Base-by-base conservation (phyloP, 1,140 invertebrate species). In the Mylabris phalerata region DNA sequence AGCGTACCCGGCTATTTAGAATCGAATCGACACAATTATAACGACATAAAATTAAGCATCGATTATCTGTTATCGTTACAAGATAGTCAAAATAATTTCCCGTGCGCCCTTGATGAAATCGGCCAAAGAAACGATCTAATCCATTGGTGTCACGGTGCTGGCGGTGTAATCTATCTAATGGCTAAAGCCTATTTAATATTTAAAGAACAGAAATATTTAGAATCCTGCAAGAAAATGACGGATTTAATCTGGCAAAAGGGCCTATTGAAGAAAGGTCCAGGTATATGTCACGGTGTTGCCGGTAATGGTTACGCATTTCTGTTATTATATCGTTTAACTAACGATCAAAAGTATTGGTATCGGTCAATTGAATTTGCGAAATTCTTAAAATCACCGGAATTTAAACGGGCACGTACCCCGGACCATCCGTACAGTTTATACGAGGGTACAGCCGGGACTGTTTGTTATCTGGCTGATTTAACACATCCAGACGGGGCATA, bases 71-170 rank as follows among this genome's bases (percentile, higher is more conserved):
- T 83, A 40, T 77, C 74, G 1, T 62, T 88, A 10, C 81, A 85
- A 70, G 77, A 77, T 47, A 25, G 67, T 6, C 70, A 77, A 48
- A 48, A 47, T 2, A 93, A 93, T 71, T 92, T 90, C 73, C 87
- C 89, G 0, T 82, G 82, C 61, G 84, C 84, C 3, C 79, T 86
- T 70, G 87, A 90, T 70, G 88, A 92, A 73, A 64, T 86, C 45
- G 71, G 79, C 59, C 60, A 71, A 3, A 61, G 67, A n/a, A 80
- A 86, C 44, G 84, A 89, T 59, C 69, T 93, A 3, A 81, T 93
- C 3, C 91, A 93, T 68, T 93, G 90, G 90, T 93, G 90, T 75
- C 90, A 93, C 74, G 90, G 91, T 1, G 89, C 89, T 40, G 85
- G 89, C 43, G 89, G 90, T 3, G 81, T 85, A 2, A 75, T 92